Evolutionary conservation across 2,888 invertebrate genomes (phyloP).

Genomic region (Agriopis leucophaearia): DNA sequence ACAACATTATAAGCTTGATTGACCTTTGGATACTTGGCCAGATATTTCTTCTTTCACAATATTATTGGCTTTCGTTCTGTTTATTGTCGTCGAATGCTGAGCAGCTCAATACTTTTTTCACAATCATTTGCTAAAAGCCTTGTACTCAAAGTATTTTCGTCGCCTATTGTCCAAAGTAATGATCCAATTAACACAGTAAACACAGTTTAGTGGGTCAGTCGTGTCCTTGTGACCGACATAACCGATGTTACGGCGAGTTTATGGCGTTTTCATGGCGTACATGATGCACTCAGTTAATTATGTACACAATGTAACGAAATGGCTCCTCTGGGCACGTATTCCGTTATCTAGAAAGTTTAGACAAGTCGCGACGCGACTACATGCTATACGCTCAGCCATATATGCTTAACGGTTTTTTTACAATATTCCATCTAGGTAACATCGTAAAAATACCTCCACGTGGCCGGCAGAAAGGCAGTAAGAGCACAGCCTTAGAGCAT

Average conservation of each 20-base stretch:
- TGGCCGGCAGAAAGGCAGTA: too few relatives aligned
- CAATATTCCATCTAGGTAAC: background rate
- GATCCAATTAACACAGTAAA: conserved; percentile 39
- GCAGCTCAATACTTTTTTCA: background rate
- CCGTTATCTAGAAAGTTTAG: conserved; percentile 41
- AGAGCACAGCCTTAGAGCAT: too few relatives aligned
- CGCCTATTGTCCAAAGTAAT: conserved; percentile 25
- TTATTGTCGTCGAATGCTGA: too few relatives aligned
- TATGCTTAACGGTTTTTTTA: background rate
- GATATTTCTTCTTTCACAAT: too few relatives aligned
- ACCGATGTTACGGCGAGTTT: conserved; percentile 44
- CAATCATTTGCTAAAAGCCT: background rate
- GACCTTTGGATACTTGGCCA: too few relatives aligned
- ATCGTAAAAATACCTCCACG: too few relatives aligned
- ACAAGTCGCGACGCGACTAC: background rate
- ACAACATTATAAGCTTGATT: too few relatives aligned
- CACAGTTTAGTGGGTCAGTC: conserved; percentile 40
- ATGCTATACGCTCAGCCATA: background rate
- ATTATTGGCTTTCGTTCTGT: too few relatives aligned
- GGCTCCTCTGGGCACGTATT: conserved; percentile 45
- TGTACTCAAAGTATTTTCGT: conserved; percentile 21
- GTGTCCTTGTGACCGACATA: conserved; percentile 50
- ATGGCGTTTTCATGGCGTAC: conserved; percentile 53
- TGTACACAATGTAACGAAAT: conserved; percentile 54
- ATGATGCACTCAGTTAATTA: conserved; percentile 57